Base-by-base conservation (phyloP, 2,797 vertebrate genomes). In the Centroberyx gerrardi region DNA sequence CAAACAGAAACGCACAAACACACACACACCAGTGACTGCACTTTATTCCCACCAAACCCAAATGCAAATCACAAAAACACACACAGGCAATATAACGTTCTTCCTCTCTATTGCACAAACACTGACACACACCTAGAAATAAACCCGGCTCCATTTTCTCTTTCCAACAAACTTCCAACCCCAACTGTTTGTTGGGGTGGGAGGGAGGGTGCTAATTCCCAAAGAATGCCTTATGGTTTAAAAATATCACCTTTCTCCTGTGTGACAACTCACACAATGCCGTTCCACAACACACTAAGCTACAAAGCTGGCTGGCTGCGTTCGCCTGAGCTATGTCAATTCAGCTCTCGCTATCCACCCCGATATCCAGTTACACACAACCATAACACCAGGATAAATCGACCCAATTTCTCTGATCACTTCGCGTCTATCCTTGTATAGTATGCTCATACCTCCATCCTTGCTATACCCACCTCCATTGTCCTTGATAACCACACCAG, bases 171-270 rank as follows among this genome's bases (percentile, higher is more conserved):
- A 63, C 44, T 27, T 14, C 38, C n/a, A n/a, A n/a, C n/a, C n/a
- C n/a, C n/a, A n/a, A n/a, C n/a, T 8, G n/a, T 49, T 46, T 58
- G 69, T 49, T 55, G 61, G 12, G 18, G 55, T 2, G 54, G 62
- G 44, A 66, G 70, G 72, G 80, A 66, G 70, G 72, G 80, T 4
- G 67, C 52, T 84, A 81, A 86, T 76, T 64, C 76, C 52, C 49
- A 60, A 73, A 79, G 75, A 90, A 87, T 60, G 78, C 76, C 55
- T 64, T 44, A 58, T 0, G 66, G 79, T 76, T 86, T 76, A 67
- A 85, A 83, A 15, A 29, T 74, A 83, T 90, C 87, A 62, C 65
- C 65, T 89, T 87, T 61, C 78, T 64, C 58, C 65, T 52, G 72
- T 74, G 82, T 68, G 82, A 86, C 86, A 83, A 78, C 66, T 71